Evolutionary conservation across 2,888 invertebrate species (phyloP), one percentile per base, ranked within the genome.

Genomic region (Hermodice carunculata): DNA sequence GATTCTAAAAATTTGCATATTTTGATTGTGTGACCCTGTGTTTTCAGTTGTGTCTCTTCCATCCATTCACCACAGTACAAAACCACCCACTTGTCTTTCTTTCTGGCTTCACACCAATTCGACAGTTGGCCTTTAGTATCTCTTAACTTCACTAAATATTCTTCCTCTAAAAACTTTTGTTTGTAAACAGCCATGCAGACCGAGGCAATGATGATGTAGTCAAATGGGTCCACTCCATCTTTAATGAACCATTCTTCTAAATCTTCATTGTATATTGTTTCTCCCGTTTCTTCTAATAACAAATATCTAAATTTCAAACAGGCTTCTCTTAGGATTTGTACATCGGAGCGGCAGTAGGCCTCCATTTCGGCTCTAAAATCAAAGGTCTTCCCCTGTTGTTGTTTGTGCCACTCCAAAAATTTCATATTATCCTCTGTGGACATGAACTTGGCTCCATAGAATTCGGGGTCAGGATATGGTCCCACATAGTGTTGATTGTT

Each of bases 321-420:
- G 26, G 19, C 31, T 29, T 28, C 24, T n/a, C 48, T 28, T 24
- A 58, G 22, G 24, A 58, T 48, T 3, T 44, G 31, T 2, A 58
- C 58, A 58, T 58, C 58, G 17, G 29, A 32, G 22, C n/a, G 17
- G 32, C 58, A 58, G 26, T 58, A 58, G 14, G 29, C 29, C 26
- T 42, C 14, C 3, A 58, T 32, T 19, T 58, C 58, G 19, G 17
- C 31, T 6, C 31, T 17, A 6, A 48, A 19, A 24, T 28, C 40
- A 58, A 48, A 53, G 17, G 34, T 22, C 1, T 46, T 46, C 8
- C 53, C 37, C 4, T n/a, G n/a, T 43, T 57, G 49, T 3, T 49
- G 17, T 22, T 49, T 32, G 32, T 49, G 29, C 49, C 49, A 49
- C 19, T 49, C 19, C 11, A 28, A 31, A 19, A 49, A 49, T 3